phyloP scores from a whole-genome alignment of 2,797 vertebrate species.

The Sebastes iracundus region DNA sequence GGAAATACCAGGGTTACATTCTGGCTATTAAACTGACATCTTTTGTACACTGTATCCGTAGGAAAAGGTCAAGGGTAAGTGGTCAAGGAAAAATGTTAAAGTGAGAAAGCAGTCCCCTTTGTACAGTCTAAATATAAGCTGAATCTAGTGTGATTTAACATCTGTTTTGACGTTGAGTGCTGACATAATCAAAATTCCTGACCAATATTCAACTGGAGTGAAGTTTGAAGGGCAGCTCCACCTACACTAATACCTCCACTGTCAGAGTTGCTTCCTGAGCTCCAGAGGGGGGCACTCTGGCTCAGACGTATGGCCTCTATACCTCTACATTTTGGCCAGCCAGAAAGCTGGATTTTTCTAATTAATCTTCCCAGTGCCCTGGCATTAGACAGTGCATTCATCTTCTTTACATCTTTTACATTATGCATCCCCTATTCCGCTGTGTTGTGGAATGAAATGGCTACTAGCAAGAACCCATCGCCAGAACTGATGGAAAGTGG shows the following conservation, averaged over 20 bases:
- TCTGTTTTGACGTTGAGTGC: not conserved
- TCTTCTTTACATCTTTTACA: constrained; percentile 79
- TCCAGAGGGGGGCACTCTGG: constrained; percentile 30
- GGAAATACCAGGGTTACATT: not conserved
- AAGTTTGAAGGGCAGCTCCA: constrained; percentile 15
- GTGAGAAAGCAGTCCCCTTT: not conserved
- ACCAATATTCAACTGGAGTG: not conserved
- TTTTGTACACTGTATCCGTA: not conserved
- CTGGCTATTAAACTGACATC: not conserved
- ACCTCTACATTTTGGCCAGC: constrained; percentile 49
- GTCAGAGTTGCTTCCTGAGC: constrained; percentile 1
- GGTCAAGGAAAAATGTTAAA: not conserved
- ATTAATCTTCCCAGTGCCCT: constrained; percentile 74
- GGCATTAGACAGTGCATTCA: constrained; percentile 74
- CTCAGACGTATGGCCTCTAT: constrained; percentile 50
- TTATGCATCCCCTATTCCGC: constrained; percentile 77
- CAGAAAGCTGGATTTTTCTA: constrained; percentile 58
- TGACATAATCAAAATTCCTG: not conserved
- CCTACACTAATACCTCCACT: not conserved
- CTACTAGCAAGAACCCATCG: constrained; percentile 75
- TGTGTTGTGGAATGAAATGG: constrained; percentile 79
- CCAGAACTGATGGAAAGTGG: constrained; percentile 78
- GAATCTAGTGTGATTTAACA: not conserved
- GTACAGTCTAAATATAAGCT: not conserved
- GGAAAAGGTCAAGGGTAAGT: not conserved